These are phyloP conservation scores for Scleropages formosus DNA, from an alignment of 2,797 vertebrate genomes.

Conservation along the genomic window DNA sequence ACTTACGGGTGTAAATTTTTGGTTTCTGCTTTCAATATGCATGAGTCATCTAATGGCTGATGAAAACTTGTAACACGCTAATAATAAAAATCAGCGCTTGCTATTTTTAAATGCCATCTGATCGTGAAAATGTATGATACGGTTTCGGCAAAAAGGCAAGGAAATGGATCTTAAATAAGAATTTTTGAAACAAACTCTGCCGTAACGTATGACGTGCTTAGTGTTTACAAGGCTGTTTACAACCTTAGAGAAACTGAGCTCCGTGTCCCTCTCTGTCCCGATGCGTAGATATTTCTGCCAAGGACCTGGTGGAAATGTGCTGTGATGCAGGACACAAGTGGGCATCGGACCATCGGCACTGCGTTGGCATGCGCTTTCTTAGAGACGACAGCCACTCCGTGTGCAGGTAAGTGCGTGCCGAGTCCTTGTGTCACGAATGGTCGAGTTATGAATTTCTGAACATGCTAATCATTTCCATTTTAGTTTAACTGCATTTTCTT, in stretches of 20 bases:
- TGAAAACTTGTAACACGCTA: not conserved
- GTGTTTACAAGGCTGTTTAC: not conserved
- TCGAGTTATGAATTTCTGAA: not conserved
- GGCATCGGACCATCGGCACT: constrained; percentile 79
- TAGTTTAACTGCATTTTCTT: no score
- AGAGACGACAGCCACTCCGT: constrained; percentile 58
- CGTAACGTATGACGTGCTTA: not conserved
- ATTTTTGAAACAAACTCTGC: not conserved
- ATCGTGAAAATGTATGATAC: not conserved
- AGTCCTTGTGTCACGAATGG: no score
- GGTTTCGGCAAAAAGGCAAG: no score
- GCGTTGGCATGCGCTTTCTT: constrained; percentile 66
- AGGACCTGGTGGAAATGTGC: constrained; percentile 81
- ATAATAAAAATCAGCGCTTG: not conserved
- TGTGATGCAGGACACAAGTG: constrained; percentile 84
- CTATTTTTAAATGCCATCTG: not conserved
- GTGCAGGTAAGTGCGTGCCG: constrained; percentile 75
- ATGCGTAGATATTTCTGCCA: constrained; percentile 68
- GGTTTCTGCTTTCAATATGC: constrained; percentile 7
- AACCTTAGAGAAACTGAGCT: not conserved
- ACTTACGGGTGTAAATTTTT: no score
- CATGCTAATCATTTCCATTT: not conserved
- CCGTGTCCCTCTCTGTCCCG: constrained; percentile 3
- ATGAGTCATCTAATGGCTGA: not conserved
- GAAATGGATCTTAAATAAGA: no score